Evolutionary conservation across 2,113 vertebrate species (phyloP).

Genomic region (Spermophilus dauricus): DNA sequence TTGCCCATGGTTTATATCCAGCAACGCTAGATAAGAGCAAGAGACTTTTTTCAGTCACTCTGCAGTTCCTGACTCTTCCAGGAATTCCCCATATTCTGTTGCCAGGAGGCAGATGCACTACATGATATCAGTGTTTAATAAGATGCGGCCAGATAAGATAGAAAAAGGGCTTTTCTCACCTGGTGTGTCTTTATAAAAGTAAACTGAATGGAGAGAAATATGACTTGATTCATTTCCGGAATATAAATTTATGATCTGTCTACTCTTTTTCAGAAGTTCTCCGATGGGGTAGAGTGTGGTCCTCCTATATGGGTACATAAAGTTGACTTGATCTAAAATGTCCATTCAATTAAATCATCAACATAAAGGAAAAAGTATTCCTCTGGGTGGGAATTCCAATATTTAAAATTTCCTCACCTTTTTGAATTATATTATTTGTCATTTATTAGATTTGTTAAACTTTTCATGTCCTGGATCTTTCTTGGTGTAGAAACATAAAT

Average conservation of each 20-base stretch:
- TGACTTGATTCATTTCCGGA: constrained; percentile 7
- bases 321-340: constrained; percentile 38
- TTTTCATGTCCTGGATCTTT: background rate
- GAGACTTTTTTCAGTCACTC: constrained; percentile 41
- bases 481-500: constrained; percentile 16
- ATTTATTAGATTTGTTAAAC: constrained; percentile 57
- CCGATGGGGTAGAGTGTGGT: background rate
- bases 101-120: constrained; percentile 20
- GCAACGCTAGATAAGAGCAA: constrained; percentile 59
- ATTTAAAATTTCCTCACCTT: constrained; percentile 23
- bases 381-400: constrained; percentile 6
- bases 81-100: background rate
- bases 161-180: constrained; percentile 52
- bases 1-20: constrained; percentile 56
- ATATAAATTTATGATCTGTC: background rate
- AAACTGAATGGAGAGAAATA: constrained; percentile 16
- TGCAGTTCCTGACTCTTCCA: background rate
- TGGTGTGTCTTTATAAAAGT: constrained; percentile 46
- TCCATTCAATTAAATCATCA: constrained; percentile 19
- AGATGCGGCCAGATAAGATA: background rate
- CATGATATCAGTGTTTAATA: constrained; percentile 60
- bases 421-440: constrained; percentile 25
- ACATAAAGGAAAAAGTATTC: constrained; percentile 42
- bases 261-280: background rate
- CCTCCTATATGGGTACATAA: background rate